These are phyloP conservation scores for Poecilia gillii DNA, from an alignment of 2,797 vertebrate species.

Conservation along the genomic window DNA sequence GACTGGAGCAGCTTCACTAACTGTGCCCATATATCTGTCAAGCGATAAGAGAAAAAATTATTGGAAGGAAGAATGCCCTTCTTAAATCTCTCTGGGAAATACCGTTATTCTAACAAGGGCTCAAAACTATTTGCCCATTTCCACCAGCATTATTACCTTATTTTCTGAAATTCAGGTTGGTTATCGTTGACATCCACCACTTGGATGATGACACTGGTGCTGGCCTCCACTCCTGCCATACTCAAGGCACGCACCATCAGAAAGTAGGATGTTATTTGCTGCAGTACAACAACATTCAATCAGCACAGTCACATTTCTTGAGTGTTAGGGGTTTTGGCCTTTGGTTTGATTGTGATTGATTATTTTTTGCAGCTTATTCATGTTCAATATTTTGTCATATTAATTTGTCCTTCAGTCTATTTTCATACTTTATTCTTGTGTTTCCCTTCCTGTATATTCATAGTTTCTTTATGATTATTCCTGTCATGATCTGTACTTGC, in stretches of 20 bases:
- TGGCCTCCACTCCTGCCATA: constrained; percentile 90
- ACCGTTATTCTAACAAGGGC: background rate
- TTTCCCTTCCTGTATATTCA: background rate
- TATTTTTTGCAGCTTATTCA: background rate
- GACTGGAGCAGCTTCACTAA: constrained; percentile 91
- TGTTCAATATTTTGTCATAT: background rate
- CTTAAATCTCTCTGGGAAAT: constrained; percentile 7
- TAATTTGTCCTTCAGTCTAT: background rate
- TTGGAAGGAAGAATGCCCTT: background rate
- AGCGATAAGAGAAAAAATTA: background rate
- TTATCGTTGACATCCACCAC: constrained; percentile 94
- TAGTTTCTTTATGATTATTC: background rate
- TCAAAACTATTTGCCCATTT: background rate
- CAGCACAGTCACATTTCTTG: background rate
- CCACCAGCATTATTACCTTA: constrained; percentile 75
- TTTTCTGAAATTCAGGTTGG: constrained; percentile 84
- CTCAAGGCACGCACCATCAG: constrained; percentile 88
- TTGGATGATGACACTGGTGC: constrained; percentile 85
- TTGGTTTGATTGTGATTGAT: background rate
- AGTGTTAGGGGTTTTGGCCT: background rate
- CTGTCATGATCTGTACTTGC: background rate
- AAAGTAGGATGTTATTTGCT: constrained; percentile 78
- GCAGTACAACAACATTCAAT: constrained; percentile 31
- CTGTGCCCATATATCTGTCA: constrained; percentile 85
- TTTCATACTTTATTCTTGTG: background rate